Evolutionary conservation across 2,113 vertebrate genomes (phyloP), one percentile per base, ranked within the genome.

Genomic region (Crypturellus undulatus): DNA sequence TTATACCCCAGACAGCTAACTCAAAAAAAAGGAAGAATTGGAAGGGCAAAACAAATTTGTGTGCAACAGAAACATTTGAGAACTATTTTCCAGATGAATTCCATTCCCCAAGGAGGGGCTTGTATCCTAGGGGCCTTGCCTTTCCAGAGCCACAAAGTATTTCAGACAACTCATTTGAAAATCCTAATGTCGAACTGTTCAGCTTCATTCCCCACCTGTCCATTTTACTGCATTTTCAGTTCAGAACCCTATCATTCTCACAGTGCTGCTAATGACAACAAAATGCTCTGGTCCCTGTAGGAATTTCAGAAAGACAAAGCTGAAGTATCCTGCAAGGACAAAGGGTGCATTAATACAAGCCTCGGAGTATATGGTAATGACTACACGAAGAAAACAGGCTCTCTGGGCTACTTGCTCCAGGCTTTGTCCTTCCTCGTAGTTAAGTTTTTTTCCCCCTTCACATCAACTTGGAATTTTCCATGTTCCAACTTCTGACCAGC

Each of bases 191-290:
- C 78, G 59, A 86, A 75, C 11, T 28, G 26, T 28, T 96, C 95
- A 94, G 77, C 79, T 65, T 93, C 83, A 84, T 90, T 92, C 77
- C 42, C 60, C 90, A 58, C 64, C 79, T 92, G 51, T 67, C 79
- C 72, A 59, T 32, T 80, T 67, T 19, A 16, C 30, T 85, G 21
- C 43, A 12, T 63, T 87, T 92, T 45, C 90, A 85, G 30, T 73
- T 86, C 83, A 70, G 56, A 83, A 73, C 30, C 30, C 36, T 7
- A 3, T 60, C 60, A 15, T 67, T 38, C 68, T 47, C 60, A 16
- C 0, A 36, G 71, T 5, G 30, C 85, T 73, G 54, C 68, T 75
- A 77, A 88, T 51, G 76, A 88, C 79, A 86, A 68, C 30, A 75
- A 19, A 90, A 86, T 25, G 10, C 43, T 72, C 36, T 70, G 19